Evolutionary conservation across 2,113 vertebrate genomes (phyloP), one percentile per base, ranked within the genome.

Genomic region (Onychostruthus taczanowskii): DNA sequence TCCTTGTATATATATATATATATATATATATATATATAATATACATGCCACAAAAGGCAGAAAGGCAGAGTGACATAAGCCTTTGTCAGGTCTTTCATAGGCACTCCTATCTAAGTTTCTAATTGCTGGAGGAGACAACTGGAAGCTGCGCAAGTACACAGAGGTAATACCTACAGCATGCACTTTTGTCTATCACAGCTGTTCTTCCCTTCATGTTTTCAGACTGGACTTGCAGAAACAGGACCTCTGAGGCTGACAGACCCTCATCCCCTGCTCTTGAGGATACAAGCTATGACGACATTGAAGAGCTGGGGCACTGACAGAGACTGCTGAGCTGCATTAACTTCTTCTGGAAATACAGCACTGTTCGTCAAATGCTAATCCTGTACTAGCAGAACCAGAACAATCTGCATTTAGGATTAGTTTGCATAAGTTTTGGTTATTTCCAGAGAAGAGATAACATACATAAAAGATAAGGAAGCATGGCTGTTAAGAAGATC

Each of bases 231-330:
- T 63, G 63, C 37, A 63, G 43, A 67, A 90, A n/a, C 24, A 74
- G 30, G 15, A 86, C 35, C 17, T 39, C 76, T 14, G 33, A 59
- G 33, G 24, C 83, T 52, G 55, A 74, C 24, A 67, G 11, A 84
- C 7, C 30, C 27, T 59, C 61, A 80, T 39, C 83, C 35, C 52
- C 83, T 63, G 33, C 39, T 63, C 39, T 23, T 59, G 90, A 81
- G 89, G 90, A 95, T 6, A 55, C 24, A 18, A 43, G 39, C 44
- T 96, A 95, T 17, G 93, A 97, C 0, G 91, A 95, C 39, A 31
- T 22, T 67, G 93, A 84, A 70, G 86, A 93, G 50, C 56, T 94
- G 52, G 50, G 18, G 61, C 64, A 55, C 7, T 68, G 41, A 90
- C 0, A 21, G 23, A 74, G 23, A 30, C 14, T 58, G n/a, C 41